phyloP scores from a whole-genome alignment of 2,797 vertebrate species.

The Hydrocynus forskahlii region DNA sequence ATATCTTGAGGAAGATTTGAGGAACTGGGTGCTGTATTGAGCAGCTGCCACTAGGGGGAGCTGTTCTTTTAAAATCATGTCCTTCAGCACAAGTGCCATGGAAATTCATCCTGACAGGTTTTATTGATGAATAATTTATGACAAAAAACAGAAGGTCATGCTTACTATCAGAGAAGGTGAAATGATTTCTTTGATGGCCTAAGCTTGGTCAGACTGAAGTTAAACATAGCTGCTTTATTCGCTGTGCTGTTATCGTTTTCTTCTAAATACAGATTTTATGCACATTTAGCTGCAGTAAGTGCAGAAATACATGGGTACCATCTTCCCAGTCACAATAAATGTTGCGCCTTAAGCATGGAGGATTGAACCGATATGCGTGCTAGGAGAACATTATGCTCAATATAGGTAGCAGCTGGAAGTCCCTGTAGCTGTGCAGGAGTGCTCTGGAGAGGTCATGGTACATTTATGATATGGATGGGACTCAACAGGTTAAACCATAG shows the following conservation, averaged over 20 bases:
- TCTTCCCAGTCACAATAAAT: not conserved
- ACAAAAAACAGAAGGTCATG: constrained; percentile 56
- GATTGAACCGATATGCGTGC: not conserved
- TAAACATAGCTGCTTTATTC: not conserved
- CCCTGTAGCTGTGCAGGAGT: not conserved
- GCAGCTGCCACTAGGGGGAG: constrained; percentile 75
- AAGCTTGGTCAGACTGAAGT: constrained; percentile 22
- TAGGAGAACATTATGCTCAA: not conserved
- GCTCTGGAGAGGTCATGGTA: not conserved
- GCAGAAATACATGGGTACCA: not conserved
- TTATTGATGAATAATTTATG: constrained; percentile 71
- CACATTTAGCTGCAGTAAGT: not conserved
- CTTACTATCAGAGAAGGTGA: constrained; percentile 46
- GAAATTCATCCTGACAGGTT: constrained; percentile 12
- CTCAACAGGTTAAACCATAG: not conserved
- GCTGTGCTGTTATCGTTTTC: not conserved
- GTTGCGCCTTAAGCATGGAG: constrained; percentile 7
- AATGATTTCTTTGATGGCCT: constrained; percentile 27
- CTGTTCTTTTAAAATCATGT: constrained; percentile 73
- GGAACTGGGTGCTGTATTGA: not conserved
- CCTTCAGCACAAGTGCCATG: not conserved
- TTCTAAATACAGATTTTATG: not conserved
- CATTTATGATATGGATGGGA: not conserved
- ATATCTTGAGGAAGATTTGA: not conserved
- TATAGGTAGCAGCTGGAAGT: not conserved